Conservation (phyloP, 2,113 vertebrate genomes). For the Anhinga rufa region DNA sequence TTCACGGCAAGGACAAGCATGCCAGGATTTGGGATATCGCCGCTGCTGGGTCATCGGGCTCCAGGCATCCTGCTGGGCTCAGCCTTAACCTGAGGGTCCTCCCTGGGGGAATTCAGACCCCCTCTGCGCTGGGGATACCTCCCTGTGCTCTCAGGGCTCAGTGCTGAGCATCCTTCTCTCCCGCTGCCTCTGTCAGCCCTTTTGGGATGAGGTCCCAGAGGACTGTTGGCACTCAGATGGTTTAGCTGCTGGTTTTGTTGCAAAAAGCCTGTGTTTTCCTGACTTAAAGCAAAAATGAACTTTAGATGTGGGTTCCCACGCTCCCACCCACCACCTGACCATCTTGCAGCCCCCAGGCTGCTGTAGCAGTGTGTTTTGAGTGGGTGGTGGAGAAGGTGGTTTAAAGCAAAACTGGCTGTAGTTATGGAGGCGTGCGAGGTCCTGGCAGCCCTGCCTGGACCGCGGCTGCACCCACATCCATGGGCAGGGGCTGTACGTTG, state of each 20-base stretch:
- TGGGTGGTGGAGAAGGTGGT: not conserved
- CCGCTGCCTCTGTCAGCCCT: not conserved
- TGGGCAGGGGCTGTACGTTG: not conserved
- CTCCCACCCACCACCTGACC: not conserved
- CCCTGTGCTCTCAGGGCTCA: not conserved
- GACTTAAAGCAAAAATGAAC: not conserved
- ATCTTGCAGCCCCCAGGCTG: not conserved
- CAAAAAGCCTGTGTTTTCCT: not conserved
- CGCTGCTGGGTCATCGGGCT: not conserved
- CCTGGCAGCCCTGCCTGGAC: not conserved
- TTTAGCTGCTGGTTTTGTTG: not conserved
- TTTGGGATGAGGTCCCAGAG: not conserved
- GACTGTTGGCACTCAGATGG: not conserved
- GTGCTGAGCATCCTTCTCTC: not conserved
- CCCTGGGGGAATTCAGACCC: not conserved
- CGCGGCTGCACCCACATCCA: rapidly evolving
- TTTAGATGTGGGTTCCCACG: not conserved
- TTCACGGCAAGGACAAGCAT: not conserved
- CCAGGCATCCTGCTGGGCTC: not conserved
- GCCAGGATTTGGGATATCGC: not conserved
- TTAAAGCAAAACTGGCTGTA: not conserved
- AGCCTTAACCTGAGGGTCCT: not conserved
- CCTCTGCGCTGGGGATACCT: not conserved
- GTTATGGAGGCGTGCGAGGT: not conserved
- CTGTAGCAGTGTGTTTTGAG: not conserved